Base-by-base conservation (phyloP, 2,888 invertebrate species). In the Odontothrips loti region DNA sequence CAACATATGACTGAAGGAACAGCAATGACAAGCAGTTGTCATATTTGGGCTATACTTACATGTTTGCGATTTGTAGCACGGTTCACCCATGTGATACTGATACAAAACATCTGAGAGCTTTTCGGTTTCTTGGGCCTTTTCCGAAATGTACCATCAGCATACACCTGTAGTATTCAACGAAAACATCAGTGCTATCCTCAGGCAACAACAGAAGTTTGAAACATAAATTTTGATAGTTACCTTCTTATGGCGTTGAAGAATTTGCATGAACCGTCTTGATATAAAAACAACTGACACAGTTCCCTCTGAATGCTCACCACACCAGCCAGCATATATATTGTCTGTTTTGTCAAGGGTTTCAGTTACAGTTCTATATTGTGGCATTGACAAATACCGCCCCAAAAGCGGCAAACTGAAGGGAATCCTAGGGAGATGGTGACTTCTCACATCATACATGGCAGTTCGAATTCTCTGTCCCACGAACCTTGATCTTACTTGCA, bases 121-220 rank as follows among this genome's bases (percentile, higher is more conserved):
- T 20, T 20, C n/a, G 63, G 63, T 63, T 63, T 15, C 15, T 15
- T 63, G 15, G 63, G n/a, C 23, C 63, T 63, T n/a, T 63, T 63
- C 63, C 63, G 15, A n/a, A 63, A 63, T n/a, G 63, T 63, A 15
- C 63, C 63, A 63, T 63, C 63, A 20, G 63, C 63, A 63, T n/a
- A 63, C n/a, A 63, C 63, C 63, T 63, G 9, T 63, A 63, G n/a
- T n/a, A 63, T 2, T 63, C n/a, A 20, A 6, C 12, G 20, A 12
- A 10, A 10, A 51, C 2, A 2, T 51, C 51, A 51, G 6, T 10
- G 20, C 2, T 17, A 51, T 17, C 51, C 51, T 51, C 1, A 51
- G 51, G 20, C 51, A 51, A 17, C 51, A 6, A 43, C 34, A 51
- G n/a, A n/a, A n/a, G n/a, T 48, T 51, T 20, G 15, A 10, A 6